Conservation (phyloP, 1,140 invertebrate species). For the Cataglyphis hispanica region DNA sequence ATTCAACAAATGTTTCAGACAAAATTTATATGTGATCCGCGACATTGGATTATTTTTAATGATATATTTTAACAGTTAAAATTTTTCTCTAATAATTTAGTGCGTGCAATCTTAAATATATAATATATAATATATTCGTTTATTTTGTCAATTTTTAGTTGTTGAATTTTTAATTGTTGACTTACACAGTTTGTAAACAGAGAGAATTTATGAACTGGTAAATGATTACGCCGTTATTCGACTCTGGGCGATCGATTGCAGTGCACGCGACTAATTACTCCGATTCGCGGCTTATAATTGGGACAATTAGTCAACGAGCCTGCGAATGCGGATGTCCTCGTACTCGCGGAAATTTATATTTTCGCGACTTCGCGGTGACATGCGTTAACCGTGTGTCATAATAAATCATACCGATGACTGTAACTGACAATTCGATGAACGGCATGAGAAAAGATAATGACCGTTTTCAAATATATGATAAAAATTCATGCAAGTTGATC, state of each 20-base stretch:
- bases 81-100: constrained; percentile 7
- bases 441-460: too few relatives aligned
- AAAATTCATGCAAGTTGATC: too few relatives aligned
- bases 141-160: constrained; percentile 8
- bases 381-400: neutral
- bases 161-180: constrained; percentile 28
- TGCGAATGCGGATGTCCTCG: constrained; percentile 33
- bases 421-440: neutral
- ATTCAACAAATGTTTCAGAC: too few relatives aligned
- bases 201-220: constrained; percentile 64
- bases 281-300: constrained; percentile 62
- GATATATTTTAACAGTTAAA: neutral
- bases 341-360: constrained; percentile 54
- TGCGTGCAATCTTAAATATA: neutral
- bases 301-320: constrained; percentile 65
- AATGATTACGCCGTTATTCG: constrained; percentile 58
- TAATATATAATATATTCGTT: neutral
- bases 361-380: constrained; percentile 37
- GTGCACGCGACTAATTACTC: constrained; percentile 57
- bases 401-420: constrained; percentile 22
- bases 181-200: constrained; percentile 8
- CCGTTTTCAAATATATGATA: too few relatives aligned
- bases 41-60: neutral
- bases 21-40: neutral
- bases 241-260: constrained; percentile 47